Base-by-base conservation (phyloP, 2,888 invertebrate species). In the Sinelater perroti region DNA sequence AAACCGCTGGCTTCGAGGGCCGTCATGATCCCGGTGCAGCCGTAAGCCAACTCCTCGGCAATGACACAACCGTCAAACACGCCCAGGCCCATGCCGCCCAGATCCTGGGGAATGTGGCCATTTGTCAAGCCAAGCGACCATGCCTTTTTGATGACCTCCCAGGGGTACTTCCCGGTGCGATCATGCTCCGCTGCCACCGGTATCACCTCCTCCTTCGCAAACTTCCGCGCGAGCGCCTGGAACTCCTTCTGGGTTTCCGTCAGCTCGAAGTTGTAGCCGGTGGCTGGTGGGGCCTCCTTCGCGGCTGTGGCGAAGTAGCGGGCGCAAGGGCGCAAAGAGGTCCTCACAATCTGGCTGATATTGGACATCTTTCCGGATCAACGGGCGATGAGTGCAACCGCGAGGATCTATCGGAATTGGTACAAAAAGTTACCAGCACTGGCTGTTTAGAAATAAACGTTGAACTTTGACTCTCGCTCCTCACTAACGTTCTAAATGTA, bases 61-160 rank as follows among this genome's bases (percentile, higher is more conserved):
- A 95, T 83, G 66, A 96, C 74, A 74, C 93, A 90, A 14, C 85
- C 85, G 61, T 92, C 91, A 76, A 91, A 85, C 50, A 86, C 83
- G 61, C 85, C 83, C 74, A 89, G 78, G 56, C 86, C 87, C 70
- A 90, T 77, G 51, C 94, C 94, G 79, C 92, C 91, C 89, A 85
- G 81, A 68, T 88, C 83, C 67, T 85, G 84, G 1, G 97, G 96
- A 66, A 98, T 85, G 71, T 93, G 91, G 17, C 86, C 84, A 75
- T 96, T 97, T 80, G 95, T 85, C 5, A 98, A 83, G 11, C 97
- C 98, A 26, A 96, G 71, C 45, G 81, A 78, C 88, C 93, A 95
- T 0, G 96, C 95, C 78, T 97, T 96, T 82, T 97, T 97, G 11
- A 97, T 82, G 56, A 98, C 83, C 6, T 93, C 93, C 93, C 92